These are phyloP conservation scores for Pyrochroa serraticornis DNA, from an alignment of 2,888 invertebrate species.

Conservation along the genomic window DNA sequence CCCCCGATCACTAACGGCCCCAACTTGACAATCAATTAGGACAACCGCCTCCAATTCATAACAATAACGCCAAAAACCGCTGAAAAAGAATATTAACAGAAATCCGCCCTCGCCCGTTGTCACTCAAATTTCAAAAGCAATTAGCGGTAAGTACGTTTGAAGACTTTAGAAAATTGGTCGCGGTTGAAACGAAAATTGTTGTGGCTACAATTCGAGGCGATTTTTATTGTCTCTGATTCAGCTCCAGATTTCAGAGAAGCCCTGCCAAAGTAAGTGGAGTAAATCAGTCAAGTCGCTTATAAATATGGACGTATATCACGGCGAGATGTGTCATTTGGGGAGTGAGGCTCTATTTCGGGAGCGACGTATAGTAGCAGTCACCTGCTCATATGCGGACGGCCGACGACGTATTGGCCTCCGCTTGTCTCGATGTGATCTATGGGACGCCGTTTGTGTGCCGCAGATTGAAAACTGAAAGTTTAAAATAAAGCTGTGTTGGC, in stretches of 20 bases:
- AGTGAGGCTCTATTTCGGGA: constrained; percentile 1
- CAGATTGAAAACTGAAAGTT: constrained; percentile 21
- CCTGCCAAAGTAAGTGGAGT: constrained; percentile 17
- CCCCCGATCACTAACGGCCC: too few relatives aligned
- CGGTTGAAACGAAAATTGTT: too few relatives aligned
- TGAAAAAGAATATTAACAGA: not conserved
- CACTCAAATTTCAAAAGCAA: constrained; percentile 1
- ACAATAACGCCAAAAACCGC: not conserved
- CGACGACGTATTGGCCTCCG: constrained; percentile 41
- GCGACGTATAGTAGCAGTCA: constrained; percentile 22
- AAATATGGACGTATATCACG: constrained; percentile 21
- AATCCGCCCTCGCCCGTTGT: constrained; percentile 3
- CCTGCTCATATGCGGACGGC: constrained; percentile 43
- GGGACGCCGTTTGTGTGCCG: constrained; percentile 40
- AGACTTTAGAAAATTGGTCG: not conserved
- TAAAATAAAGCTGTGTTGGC: not conserved
- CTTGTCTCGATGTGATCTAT: constrained; percentile 43
- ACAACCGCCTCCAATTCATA: not conserved
- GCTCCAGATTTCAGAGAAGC: constrained; percentile 11
- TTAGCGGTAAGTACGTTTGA: not conserved
- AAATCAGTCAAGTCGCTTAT: constrained; percentile 23
- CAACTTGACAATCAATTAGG: too few relatives aligned
- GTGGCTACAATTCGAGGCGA: too few relatives aligned
- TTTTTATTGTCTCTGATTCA: constrained; percentile 10
- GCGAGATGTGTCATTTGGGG: constrained; percentile 1